Evolutionary conservation across 2,113 vertebrate species (phyloP), one percentile per base, ranked within the genome.

Genomic region (Pardalotus punctatus): DNA sequence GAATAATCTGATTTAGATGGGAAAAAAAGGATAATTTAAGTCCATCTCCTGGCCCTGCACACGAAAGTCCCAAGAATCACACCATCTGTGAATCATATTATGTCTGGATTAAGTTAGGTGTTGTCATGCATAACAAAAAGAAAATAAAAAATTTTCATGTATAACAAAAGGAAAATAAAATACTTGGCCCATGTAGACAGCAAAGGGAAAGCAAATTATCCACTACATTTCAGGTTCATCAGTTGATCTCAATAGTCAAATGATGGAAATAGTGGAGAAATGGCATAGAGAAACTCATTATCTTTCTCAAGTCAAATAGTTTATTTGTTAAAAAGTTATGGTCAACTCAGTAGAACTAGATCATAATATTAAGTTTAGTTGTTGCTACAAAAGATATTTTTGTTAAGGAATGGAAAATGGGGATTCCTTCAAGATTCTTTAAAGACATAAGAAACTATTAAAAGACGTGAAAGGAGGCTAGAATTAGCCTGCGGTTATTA

Each of bases 21-120:
- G 50, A 35, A n/a, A 28, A 42, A 50, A 31, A 10, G 6, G 4
- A 67, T 19, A 3, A 31, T 40, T 23, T 60, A 40, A 40, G 24
- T 47, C 14, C 9, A 67, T 2, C 11, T 31, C n/a, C 25, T 35
- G 14, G 2, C 4, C 4, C 0, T 69, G 70, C 5, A 29, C 8
- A 61, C 13, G 20, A 35, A n/a, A 74, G 11, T 25, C 13, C 18
- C 33, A 82, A 15, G 61, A 54, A 54, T 19, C 7, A 35, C 18
- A 31, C 36, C 2, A 14, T 10, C 5, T 24, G 23, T 58, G 43
- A 73, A 28, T 51, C 27, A 28, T 6, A 51, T 16, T 4, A 28
- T 51, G 15, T 31, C 33, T 27, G 47, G 8, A 45, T 43, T 65
- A 48, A 22, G 6, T 64, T n/a, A 57, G 9, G 10, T 53, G 6